Conservation (phyloP, 2,888 invertebrate genomes). For the Hemistola chrysoprasaria region DNA sequence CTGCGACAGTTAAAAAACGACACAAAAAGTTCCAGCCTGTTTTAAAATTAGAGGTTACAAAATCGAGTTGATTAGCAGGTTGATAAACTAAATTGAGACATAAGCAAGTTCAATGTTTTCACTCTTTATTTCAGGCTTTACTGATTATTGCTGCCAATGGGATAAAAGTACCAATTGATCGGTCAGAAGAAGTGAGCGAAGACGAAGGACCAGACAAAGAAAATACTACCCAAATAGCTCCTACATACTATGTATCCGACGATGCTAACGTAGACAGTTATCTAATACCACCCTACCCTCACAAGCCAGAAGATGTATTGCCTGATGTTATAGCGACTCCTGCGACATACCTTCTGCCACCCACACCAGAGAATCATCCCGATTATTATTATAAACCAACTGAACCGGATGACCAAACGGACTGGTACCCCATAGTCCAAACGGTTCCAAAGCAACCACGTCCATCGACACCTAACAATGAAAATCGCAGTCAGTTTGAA, state of each 20-base stretch:
- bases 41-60: conserved; percentile 28
- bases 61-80: conserved; percentile 26
- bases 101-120: conserved; percentile 8
- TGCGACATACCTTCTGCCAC: conserved; percentile 66
- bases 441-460: conserved; percentile 15
- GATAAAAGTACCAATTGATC: conserved; percentile 61
- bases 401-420: conserved; percentile 55
- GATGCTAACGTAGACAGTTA: conserved; percentile 57
- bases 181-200: conserved; percentile 37
- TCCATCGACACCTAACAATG: conserved; percentile 39
- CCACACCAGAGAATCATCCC: conserved; percentile 45
- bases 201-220: conserved; percentile 30
- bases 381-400: conserved; percentile 51
- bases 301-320: conserved; percentile 46
- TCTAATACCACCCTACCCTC: conserved; percentile 55
- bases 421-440: conserved; percentile 68
- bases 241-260: conserved; percentile 53
- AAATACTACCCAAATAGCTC: conserved; percentile 39
- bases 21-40: conserved; percentile 33
- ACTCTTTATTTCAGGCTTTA: conserved; percentile 51
- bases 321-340: conserved; percentile 47
- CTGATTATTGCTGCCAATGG: conserved; percentile 43
- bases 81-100: conserved; percentile 5
- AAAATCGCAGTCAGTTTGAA: conserved; percentile 33
- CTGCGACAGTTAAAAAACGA: conserved; percentile 24